Conservation (phyloP, 2,797 vertebrate genomes). For the Cirrhinus mrigala region DNA sequence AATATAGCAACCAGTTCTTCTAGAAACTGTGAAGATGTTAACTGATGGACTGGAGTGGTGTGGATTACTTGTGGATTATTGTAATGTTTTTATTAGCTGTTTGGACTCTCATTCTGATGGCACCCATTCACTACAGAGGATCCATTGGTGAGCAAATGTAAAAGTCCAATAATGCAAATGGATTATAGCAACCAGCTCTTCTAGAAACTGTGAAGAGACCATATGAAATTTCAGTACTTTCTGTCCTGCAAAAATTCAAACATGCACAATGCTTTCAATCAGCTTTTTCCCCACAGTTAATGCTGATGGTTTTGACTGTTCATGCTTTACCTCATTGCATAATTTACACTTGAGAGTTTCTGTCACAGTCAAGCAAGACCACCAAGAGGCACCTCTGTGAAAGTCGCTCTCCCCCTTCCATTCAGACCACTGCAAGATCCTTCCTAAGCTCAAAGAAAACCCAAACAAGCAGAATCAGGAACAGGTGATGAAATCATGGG, state of each 20-base stretch:
- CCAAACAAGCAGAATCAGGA: constrained; percentile 17
- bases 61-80: no score
- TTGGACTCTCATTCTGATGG: no score
- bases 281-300: not conserved
- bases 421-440: not conserved
- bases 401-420: not conserved
- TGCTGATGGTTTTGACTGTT: constrained; percentile 16
- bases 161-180: no score
- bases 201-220: not conserved
- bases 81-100: no score
- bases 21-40: no score
- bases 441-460: constrained; percentile 20
- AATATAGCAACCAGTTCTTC: no score
- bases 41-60: no score
- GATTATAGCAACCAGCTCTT: no score
- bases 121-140: no score
- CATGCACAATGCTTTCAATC: not conserved
- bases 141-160: no score
- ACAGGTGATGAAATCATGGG: constrained; percentile 42
- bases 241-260: not conserved
- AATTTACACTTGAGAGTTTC: constrained; percentile 13
- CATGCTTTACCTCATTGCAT: not conserved
- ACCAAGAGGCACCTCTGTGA: constrained; percentile 5
- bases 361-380: constrained; percentile 1
- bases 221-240: not conserved